phyloP scores from a whole-genome alignment of 2,888 invertebrate species.

The Cremastinae sp. region DNA sequence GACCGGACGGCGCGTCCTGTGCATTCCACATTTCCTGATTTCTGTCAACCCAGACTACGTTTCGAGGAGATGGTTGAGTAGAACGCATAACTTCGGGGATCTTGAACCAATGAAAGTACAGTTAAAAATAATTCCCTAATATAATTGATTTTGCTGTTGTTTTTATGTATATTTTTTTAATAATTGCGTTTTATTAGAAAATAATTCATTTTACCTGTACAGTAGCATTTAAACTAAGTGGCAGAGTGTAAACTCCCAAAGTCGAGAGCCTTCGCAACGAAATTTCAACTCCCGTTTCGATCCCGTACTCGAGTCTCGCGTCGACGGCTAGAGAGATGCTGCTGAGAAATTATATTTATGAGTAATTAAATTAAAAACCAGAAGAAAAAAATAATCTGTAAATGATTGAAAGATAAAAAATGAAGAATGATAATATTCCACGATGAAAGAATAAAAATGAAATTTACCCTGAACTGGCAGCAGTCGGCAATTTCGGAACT shows the following conservation, averaged over 20 bases:
- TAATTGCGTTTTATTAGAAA: neutral
- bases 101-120: constrained; percentile 16
- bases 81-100: constrained; percentile 57
- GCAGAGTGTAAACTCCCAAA: constrained; percentile 84
- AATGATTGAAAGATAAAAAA: neutral
- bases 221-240: constrained; percentile 81
- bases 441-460: neutral
- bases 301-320: constrained; percentile 89
- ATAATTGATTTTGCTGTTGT: neutral
- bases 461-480: constrained; percentile 73
- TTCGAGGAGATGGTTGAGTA: constrained; percentile 62
- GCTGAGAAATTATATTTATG: constrained; percentile 65
- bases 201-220: constrained; percentile 72
- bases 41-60: constrained; percentile 66
- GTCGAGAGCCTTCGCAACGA: constrained; percentile 86
- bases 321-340: constrained; percentile 87
- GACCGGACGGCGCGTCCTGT: constrained; percentile 72
- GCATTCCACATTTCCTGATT: constrained; percentile 72
- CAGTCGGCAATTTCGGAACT: constrained; percentile 76
- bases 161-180: constrained; percentile 30
- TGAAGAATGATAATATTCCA: neutral
- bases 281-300: constrained; percentile 90
- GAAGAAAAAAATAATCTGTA: constrained; percentile 5
- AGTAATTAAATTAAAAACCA: neutral
- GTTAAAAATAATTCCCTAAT: neutral